These are phyloP conservation scores for Cassiopea xamachana DNA, from an alignment of 30 jellyfish, hydroid and myxozoan species.

Conservation along the genomic window DNA sequence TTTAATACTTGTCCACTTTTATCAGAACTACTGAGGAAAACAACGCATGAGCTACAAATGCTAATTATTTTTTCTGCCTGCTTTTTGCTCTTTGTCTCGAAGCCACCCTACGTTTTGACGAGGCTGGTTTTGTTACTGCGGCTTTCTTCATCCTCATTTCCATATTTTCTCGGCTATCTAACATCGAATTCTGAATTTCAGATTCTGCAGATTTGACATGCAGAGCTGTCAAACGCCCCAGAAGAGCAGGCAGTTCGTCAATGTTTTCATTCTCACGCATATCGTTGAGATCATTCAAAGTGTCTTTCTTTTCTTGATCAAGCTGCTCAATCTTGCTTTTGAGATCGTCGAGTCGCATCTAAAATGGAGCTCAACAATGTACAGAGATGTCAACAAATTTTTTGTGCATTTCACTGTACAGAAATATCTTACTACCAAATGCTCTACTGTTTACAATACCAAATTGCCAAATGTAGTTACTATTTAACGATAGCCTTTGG, in stretches of 20 bases:
- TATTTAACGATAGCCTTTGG: too few relatives aligned
- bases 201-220: constrained; percentile 58
- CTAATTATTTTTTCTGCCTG: constrained; percentile 12
- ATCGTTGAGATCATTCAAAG: constrained; percentile 9
- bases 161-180: constrained; percentile 46
- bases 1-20: neutral
- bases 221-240: constrained; percentile 36
- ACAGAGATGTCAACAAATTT: too few relatives aligned
- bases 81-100: constrained; percentile 49
- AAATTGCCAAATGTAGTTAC: too few relatives aligned
- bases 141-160: constrained; percentile 43
- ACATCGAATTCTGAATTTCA: constrained; percentile 45
- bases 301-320: constrained; percentile 18
- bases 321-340: constrained; percentile 16
- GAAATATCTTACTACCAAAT: too few relatives aligned
- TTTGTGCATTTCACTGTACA: too few relatives aligned
- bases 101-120: constrained; percentile 36
- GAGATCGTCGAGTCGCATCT: constrained; percentile 42
- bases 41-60: neutral
- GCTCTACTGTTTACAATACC: too few relatives aligned
- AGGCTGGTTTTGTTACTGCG: constrained; percentile 20
- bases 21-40: neutral
- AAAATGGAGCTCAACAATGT: neutral
- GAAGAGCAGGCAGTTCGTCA: constrained; percentile 20
- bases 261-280: neutral